Percentiles rank a stretch among this genome's conserved stretches.
Evolutionary conservation across 2,113 vertebrate species (phyloP).

Genomic region (Thomomys bottae): DNA sequence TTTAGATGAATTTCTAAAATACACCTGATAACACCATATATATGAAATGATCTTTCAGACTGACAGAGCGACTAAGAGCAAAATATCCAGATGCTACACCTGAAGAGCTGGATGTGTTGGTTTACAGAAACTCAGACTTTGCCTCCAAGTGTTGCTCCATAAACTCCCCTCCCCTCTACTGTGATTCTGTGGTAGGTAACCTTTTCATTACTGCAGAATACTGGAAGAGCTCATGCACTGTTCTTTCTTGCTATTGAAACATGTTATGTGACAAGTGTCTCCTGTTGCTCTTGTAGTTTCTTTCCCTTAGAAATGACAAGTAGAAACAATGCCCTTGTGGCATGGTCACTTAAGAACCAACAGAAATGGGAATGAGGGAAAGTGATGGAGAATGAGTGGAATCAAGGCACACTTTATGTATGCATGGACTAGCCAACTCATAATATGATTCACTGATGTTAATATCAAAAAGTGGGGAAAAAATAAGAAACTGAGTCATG

Average conservation of each 20-base stretch:
- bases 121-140: constrained; percentile 56
- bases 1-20: not conserved
- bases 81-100: not conserved
- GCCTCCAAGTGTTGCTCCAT: constrained; percentile 76
- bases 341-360: too few species aligned
- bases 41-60: constrained; percentile 57
- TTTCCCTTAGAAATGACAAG: not conserved
- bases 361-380: too few species aligned
- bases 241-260: not conserved
- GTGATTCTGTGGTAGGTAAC: constrained; percentile 59
- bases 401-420: too few species aligned
- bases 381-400: too few species aligned
- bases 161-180: constrained; percentile 76
- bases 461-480: too few species aligned
- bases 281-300: not conserved
- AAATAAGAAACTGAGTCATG: not conserved
- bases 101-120: not conserved
- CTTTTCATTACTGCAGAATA: not conserved
- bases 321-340: not conserved
- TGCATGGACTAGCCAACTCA: too few species aligned
- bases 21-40: not conserved
- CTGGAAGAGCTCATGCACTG: not conserved
- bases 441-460: too few species aligned
- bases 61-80: constrained; percentile 48
- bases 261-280: not conserved